Conservation (phyloP, 2,888 invertebrate species). For the Pristionchus exspectatus region DNA sequence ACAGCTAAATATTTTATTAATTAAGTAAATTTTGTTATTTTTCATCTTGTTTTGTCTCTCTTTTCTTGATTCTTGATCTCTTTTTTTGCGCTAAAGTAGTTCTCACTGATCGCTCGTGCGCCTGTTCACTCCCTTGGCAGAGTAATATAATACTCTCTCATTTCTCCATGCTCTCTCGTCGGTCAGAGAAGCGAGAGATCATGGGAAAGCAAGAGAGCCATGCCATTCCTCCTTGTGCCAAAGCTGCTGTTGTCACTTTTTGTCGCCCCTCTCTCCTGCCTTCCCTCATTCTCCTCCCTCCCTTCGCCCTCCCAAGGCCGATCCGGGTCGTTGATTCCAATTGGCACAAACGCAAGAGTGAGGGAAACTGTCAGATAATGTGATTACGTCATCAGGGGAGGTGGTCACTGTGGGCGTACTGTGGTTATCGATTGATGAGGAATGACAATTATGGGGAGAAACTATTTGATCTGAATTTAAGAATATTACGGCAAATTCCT, state of each 20-base stretch:
- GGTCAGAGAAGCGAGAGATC: no score
- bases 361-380: background rate
- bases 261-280: conserved; percentile 13
- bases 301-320: conserved; percentile 32
- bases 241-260: conserved; percentile 43
- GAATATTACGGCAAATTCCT: no score
- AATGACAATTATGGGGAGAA: no score
- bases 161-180: no score
- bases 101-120: background rate
- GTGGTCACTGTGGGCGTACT: no score
- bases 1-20: background rate
- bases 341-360: conserved; percentile 6
- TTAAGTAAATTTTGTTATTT: background rate
- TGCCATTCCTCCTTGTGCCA: background rate
- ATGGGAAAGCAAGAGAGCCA: no score
- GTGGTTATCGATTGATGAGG: background rate
- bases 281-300: background rate
- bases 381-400: background rate
- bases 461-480: no score
- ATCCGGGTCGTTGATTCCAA: conserved; percentile 49
- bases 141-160: no score
- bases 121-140: background rate
- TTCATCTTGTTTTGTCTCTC: background rate
- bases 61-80: background rate
- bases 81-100: background rate